A percentile compares a stretch with the other conserved stretches of the same genome.
These are phyloP conservation scores for Varanus komodoensis DNA, from an alignment of 2,113 vertebrate genomes.

Conservation along the genomic window DNA sequence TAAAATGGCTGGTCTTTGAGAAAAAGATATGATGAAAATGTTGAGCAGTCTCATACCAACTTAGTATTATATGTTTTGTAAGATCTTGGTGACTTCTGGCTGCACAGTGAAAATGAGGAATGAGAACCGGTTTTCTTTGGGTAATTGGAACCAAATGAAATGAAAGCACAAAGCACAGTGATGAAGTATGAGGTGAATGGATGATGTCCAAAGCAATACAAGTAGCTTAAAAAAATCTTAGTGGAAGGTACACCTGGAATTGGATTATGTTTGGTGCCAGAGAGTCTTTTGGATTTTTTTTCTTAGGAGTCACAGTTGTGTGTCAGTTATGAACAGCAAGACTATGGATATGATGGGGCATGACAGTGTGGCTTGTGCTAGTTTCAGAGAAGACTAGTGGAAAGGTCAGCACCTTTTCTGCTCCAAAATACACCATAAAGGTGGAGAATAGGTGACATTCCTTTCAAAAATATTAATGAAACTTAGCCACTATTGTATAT, in stretches of 20 bases:
- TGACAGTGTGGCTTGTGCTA: background rate
- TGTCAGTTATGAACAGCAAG: background rate
- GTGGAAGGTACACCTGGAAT: background rate
- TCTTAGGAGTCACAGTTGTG: background rate
- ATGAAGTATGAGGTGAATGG: background rate
- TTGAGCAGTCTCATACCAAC: background rate
- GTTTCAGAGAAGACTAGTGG: background rate
- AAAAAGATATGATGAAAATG: background rate
- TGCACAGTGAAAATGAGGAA: background rate
- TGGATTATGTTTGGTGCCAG: background rate
- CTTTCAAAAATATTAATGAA: background rate
- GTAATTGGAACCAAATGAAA: background rate
- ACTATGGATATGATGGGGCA: background rate
- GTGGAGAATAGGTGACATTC: background rate
- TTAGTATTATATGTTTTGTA: background rate
- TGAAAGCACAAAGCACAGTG: background rate
- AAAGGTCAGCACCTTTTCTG: background rate
- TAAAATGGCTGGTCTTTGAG: background rate
- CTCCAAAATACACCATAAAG: background rate
- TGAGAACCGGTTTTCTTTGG: background rate
- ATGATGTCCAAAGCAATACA: background rate
- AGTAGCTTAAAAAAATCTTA: background rate
- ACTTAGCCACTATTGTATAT: background rate
- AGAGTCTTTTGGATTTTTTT: background rate
- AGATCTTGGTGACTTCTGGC: background rate